These are phyloP conservation scores for Eurosta solidaginis DNA, from an alignment of 1,140 invertebrate species.

Conservation along the genomic window DNA sequence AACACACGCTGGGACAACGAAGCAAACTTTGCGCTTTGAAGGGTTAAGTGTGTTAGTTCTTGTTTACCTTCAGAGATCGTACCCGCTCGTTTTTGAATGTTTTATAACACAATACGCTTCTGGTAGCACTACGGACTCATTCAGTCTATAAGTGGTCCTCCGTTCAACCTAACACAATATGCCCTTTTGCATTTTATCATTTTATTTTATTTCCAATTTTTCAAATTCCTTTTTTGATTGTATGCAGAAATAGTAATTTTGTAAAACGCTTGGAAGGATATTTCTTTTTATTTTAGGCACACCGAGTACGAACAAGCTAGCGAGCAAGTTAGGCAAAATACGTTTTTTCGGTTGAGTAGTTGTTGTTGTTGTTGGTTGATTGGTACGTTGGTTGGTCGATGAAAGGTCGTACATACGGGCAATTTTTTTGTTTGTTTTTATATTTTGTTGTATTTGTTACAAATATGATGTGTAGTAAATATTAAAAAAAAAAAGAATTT, in stretches of 20 bases:
- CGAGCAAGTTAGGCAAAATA: slow-evolving; percentile 7
- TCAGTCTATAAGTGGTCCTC: too few species aligned
- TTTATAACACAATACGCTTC: not conserved
- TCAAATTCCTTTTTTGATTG: not conserved
- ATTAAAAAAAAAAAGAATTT: not conserved
- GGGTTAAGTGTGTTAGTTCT: slow-evolving; percentile 38
- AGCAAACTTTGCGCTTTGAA: not conserved
- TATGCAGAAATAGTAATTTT: not conserved
- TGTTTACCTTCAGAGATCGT: slow-evolving; percentile 60
- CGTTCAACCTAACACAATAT: too few species aligned
- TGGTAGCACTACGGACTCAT: too few species aligned
- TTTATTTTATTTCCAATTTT: not conserved
- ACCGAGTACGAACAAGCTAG: not conserved
- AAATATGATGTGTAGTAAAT: not conserved
- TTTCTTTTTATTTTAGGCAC: not conserved
- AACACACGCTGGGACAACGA: not conserved
- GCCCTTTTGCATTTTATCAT: slow-evolving; percentile 2
- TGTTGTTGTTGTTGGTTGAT: slow-evolving; percentile 23
- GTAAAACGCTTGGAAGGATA: not conserved
- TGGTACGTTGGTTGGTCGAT: slow-evolving; percentile 9
- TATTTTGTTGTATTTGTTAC: not conserved
- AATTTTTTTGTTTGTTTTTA: not conserved
- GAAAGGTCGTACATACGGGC: not conserved
- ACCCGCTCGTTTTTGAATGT: slow-evolving; percentile 45
- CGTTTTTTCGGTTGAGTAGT: slow-evolving; percentile 15